These are phyloP conservation scores for Manduca sexta DNA, from an alignment of 1,140 invertebrate genomes.

Conservation along the genomic window DNA sequence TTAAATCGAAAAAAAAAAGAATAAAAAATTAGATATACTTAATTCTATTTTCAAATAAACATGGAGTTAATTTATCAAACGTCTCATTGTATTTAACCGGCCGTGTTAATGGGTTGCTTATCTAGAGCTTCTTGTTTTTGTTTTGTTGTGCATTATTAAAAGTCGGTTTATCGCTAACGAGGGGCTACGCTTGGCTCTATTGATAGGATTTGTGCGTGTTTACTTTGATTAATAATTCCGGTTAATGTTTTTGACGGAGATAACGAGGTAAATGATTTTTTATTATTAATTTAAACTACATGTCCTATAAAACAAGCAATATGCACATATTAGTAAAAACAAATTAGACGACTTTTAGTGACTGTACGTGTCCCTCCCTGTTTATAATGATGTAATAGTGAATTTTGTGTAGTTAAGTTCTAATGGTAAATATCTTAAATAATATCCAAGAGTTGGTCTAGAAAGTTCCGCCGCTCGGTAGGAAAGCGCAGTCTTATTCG, in stretches of 20 bases:
- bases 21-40: background rate
- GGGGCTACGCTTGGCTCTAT: constrained; percentile 23
- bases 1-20: background rate
- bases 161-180: constrained; percentile 43
- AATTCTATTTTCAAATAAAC: background rate
- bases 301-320: too few relatives aligned
- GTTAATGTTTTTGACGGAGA: constrained; percentile 26
- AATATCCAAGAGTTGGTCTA: too few relatives aligned
- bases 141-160: constrained; percentile 50
- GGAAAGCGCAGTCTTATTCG: too few relatives aligned
- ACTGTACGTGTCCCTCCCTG: too few relatives aligned
- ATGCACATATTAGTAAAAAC: too few relatives aligned
- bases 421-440: too few relatives aligned
- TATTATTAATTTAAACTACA: background rate
- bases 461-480: too few relatives aligned
- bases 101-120: constrained; percentile 49
- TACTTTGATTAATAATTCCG: constrained; percentile 37
- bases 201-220: constrained; percentile 20
- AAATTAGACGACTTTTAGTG: too few relatives aligned
- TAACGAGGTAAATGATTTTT: background rate
- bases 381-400: too few relatives aligned
- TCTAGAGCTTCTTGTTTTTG: constrained; percentile 35
- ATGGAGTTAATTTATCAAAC: constrained; percentile 40
- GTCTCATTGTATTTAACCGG: constrained; percentile 51
- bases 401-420: too few relatives aligned